Evolutionary conservation across 2,797 vertebrate genomes (phyloP).

Genomic region (Aphelocoma californica): DNA sequence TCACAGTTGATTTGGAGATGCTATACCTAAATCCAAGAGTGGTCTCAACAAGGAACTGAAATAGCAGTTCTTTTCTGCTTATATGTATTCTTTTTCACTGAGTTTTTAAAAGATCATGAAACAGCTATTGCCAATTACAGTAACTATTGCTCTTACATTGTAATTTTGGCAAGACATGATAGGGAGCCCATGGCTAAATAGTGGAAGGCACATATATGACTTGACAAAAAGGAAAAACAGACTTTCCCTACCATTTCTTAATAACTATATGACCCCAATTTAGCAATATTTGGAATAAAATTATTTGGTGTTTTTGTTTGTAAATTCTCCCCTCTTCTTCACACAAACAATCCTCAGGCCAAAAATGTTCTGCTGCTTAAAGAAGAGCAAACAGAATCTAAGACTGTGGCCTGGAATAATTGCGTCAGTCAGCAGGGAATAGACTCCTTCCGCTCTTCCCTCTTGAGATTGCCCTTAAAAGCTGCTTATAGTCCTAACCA

Average conservation of each 20-base stretch:
- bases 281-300: neutral
- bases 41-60: neutral
- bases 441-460: neutral
- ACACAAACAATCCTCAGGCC: neutral
- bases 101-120: neutral
- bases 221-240: neutral
- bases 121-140: neutral
- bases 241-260: neutral
- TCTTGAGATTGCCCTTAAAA: conserved; percentile 55
- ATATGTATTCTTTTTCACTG: neutral
- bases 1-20: neutral
- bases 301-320: neutral
- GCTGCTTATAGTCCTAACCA: conserved; percentile 51
- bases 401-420: neutral
- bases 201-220: neutral
- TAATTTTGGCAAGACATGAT: neutral
- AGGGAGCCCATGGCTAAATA: neutral
- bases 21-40: neutral
- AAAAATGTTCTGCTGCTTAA: neutral
- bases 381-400: neutral
- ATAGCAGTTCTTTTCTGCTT: neutral
- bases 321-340: neutral
- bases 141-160: neutral
- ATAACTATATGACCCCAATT: neutral
- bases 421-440: neutral